Conservation (phyloP, 2,888 invertebrate genomes). For the Sycophila texana region DNA sequence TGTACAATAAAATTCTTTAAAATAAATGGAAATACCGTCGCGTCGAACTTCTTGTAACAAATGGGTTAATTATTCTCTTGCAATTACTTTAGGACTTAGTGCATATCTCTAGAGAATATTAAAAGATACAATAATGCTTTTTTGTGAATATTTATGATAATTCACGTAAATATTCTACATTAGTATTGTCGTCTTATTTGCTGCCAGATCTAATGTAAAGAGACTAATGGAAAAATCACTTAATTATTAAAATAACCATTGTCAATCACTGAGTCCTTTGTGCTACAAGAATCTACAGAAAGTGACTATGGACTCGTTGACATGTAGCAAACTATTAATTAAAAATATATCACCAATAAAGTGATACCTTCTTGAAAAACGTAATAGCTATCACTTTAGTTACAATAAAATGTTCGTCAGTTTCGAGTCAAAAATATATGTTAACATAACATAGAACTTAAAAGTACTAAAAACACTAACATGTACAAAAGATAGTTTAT, state of each 20-base stretch:
- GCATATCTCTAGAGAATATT: slow-evolving; percentile 8
- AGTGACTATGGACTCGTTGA: slow-evolving; percentile 56
- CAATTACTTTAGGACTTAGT: slow-evolving; percentile 23
- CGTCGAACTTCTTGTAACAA: no score
- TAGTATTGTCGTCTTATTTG: slow-evolving; percentile 53
- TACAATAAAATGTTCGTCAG: slow-evolving; percentile 40
- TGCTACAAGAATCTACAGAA: slow-evolving; percentile 54
- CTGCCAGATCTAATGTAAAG: slow-evolving; percentile 49
- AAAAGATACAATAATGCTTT: slow-evolving; percentile 42
- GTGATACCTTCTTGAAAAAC: slow-evolving; percentile 35
- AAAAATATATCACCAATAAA: slow-evolving; percentile 46
- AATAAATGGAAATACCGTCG: no score
- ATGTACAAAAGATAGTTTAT: slow-evolving; percentile 67
- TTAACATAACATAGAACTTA: slow-evolving; percentile 63
- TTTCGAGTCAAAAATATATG: slow-evolving; percentile 58
- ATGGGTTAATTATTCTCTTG: slow-evolving; percentile 5
- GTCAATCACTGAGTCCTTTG: slow-evolving; percentile 48
- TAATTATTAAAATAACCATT: slow-evolving; percentile 43
- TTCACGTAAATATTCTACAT: slow-evolving; percentile 53
- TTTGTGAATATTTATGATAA: slow-evolving; percentile 30
- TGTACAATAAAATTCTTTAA: no score
- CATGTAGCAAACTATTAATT: slow-evolving; percentile 49
- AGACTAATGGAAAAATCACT: slow-evolving; percentile 48
- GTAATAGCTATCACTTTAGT: slow-evolving; percentile 45
- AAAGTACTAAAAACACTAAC: slow-evolving; percentile 61